Evolutionary conservation across 2,888 invertebrate species (phyloP).

Genomic region (Erebia aethiops): DNA sequence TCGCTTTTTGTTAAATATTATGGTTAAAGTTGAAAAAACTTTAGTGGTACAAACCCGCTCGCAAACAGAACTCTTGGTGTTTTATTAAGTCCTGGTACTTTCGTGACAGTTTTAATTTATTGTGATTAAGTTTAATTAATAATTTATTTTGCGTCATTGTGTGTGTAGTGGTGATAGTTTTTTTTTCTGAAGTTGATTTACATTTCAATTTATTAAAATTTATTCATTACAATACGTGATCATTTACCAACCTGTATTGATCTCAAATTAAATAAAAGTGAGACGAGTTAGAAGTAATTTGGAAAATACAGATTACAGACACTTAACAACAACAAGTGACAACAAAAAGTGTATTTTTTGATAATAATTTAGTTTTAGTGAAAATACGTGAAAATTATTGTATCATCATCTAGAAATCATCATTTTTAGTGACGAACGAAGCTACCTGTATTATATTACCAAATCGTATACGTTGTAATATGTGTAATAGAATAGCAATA

Average conservation of each 20-base stretch:
- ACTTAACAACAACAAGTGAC: too few species aligned
- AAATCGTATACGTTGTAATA: not conserved
- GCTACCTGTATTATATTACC: not conserved
- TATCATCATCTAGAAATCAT: not conserved
- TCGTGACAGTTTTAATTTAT: not conserved
- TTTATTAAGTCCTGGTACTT: not conserved
- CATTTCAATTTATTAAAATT: not conserved
- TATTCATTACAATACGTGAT: too few species aligned
- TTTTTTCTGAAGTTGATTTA: not conserved
- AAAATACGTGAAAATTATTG: not conserved
- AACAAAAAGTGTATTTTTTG: not conserved
- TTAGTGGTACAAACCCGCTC: constrained; percentile 10
- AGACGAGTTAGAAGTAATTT: too few species aligned
- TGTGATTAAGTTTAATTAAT: not conserved
- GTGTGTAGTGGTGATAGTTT: not conserved
- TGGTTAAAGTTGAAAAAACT: constrained; percentile 16
- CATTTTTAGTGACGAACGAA: not conserved
- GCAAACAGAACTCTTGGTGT: not conserved
- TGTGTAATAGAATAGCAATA: constrained; percentile 13
- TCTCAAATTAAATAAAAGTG: too few species aligned
- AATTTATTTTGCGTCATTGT: not conserved
- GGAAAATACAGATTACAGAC: too few species aligned
- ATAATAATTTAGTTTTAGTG: not conserved
- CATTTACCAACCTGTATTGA: too few species aligned
- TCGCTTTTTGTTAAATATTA: constrained; percentile 49